phyloP scores from a whole-genome alignment of 1,140 invertebrate species.

The Nebria ingens region DNA sequence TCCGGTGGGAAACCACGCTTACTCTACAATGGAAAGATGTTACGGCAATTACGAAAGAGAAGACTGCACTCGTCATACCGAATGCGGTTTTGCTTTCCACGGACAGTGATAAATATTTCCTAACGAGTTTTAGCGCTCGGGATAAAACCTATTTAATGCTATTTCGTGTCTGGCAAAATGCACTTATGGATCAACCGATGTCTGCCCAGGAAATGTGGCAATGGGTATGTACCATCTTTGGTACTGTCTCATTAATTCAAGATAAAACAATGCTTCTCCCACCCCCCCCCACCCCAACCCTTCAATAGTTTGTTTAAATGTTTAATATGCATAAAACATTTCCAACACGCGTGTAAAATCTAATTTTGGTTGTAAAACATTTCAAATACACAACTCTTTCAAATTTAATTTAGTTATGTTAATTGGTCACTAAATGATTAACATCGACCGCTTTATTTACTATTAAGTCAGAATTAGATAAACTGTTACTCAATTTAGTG shows the following conservation, averaged over 20 bases:
- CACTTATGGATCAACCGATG: constrained; percentile 81
- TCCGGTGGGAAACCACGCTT: constrained; percentile 83
- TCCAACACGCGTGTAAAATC: too few relatives aligned
- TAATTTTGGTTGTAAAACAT: too few relatives aligned
- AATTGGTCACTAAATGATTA: too few relatives aligned
- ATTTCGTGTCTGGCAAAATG: constrained; percentile 93
- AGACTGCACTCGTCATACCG: constrained; percentile 86
- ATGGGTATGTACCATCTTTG: constrained; percentile 43
- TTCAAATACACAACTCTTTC: too few relatives aligned
- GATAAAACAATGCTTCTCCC: not conserved
- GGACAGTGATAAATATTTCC: constrained; percentile 78
- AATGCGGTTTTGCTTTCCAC: constrained; percentile 87
- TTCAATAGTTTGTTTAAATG: not conserved
- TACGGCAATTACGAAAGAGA: constrained; percentile 84
- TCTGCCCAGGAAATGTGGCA: constrained; percentile 81
- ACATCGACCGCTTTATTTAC: too few relatives aligned
- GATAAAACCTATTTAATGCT: constrained; percentile 93
- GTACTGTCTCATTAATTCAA: not conserved
- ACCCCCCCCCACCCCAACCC: not conserved
- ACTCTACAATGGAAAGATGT: constrained; percentile 80
- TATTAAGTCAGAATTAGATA: too few relatives aligned
- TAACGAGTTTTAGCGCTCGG: constrained; percentile 82
- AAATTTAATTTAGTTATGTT: too few relatives aligned
- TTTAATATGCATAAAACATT: constrained; percentile 1
- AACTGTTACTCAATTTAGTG: too few relatives aligned